phyloP scores from a whole-genome alignment of 2,113 vertebrate genomes.

The Gnathonemus echidnorhynchus region DNA sequence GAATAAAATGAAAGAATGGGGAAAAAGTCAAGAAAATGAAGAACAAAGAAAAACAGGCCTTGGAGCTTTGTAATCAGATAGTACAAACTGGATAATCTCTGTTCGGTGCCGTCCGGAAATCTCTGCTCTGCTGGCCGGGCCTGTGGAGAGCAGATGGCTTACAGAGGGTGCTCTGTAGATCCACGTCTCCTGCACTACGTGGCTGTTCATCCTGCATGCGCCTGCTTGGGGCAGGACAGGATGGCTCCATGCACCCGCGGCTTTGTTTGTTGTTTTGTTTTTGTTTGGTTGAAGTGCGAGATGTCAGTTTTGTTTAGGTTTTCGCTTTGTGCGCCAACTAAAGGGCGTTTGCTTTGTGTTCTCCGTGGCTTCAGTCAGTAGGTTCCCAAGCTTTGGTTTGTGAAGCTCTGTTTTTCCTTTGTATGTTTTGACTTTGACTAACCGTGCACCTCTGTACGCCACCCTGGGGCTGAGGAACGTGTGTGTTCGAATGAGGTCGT shows the following conservation, averaged over 20 bases:
- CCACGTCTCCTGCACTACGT: slow-evolving; percentile 47
- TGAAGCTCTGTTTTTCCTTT: background rate
- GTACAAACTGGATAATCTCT: slow-evolving; percentile 58
- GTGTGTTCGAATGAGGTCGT: background rate
- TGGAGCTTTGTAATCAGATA: slow-evolving; percentile 60
- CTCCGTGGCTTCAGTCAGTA: background rate
- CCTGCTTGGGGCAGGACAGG: slow-evolving; percentile 12
- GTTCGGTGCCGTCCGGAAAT: slow-evolving; percentile 56
- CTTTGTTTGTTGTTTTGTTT: background rate
- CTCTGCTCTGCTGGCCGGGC: slow-evolving; percentile 55
- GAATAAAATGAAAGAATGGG: slow-evolving; percentile 1
- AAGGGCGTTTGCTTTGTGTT: background rate
- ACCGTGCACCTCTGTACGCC: background rate
- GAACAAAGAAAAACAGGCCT: slow-evolving; percentile 43
- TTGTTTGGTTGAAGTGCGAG: background rate
- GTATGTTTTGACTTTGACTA: background rate
- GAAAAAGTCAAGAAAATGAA: slow-evolving; percentile 21
- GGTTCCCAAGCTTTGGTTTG: background rate
- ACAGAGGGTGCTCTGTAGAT: slow-evolving; percentile 53
- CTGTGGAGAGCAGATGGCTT: slow-evolving; percentile 55
- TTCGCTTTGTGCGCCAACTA: background rate
- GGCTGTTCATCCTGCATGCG: slow-evolving; percentile 39
- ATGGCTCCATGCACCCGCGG: slow-evolving; percentile 27
- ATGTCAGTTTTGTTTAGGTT: background rate
- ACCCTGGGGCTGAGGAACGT: background rate